Base-by-base conservation (phyloP, 2,797 vertebrate species). In the Amniataba percoides region DNA sequence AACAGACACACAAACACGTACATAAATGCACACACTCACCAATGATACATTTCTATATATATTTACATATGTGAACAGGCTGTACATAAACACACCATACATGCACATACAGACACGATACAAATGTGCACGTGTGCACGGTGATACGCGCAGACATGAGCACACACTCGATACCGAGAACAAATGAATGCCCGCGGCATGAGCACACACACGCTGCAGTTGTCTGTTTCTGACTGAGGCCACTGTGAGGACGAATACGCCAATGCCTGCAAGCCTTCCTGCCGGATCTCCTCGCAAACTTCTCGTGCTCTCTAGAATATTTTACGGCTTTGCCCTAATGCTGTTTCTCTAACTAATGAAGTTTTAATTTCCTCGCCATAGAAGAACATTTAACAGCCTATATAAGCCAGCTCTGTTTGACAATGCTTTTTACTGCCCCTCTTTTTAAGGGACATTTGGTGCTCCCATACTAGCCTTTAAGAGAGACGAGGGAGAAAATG, bases 301-400 rank as follows among this genome's bases (percentile, higher is more conserved):
- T 71, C 76, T 65, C 49, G 43, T 53, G 31, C 59, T 67, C 78
- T 65, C 18, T 31, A 14, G 60, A 78, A 75, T 77, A 71, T 83
- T 79, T 71, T 78, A 78, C 48, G 1, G 69, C 78, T 85, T 66
- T 65, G 64, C 64, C 55, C 78, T 78, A 68, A 74, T 78, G 58
- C 67, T 78, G 88, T 87, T 91, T 89, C 86, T 89, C 85, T 70
- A 84, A 83, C 86, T 90, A 91, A 93, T 89, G 86, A 91, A 82
- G 75, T 80, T 89, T 90, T 90, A 81, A 92, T 91, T 85, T 88
- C 81, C 77, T 78, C 57, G 86, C 87, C 87, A 89, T 60, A 80
- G 87, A 84, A 75, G 85, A 78, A 71, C 77, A 81, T 88, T 87
- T 87, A 86, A 80, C 78, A 69, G 63, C 61, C 83, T 81, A 67